Evolutionary conservation across 23 tunicate genomes (phyloP).

Genomic region (Trididemnum miniatum): DNA sequence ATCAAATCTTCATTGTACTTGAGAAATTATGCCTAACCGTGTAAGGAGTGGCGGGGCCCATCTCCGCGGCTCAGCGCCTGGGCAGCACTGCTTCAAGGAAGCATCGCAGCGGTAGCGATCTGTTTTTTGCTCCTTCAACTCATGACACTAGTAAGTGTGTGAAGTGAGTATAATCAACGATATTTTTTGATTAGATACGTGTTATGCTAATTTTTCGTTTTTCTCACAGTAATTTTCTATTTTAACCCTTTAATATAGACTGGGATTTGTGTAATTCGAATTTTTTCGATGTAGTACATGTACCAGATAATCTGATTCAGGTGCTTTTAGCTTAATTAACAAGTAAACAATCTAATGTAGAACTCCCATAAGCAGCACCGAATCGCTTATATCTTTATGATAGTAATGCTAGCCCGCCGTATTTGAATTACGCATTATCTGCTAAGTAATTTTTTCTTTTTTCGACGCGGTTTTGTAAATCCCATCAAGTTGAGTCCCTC

Average conservation of each 20-base stretch:
- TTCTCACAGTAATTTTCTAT: no score
- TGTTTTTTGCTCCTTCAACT: no score
- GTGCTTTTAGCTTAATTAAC: slow-evolving; percentile 21
- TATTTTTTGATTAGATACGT: no score
- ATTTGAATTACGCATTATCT: neutral
- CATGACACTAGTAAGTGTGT: no score
- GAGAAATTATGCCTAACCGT: no score
- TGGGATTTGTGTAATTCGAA: slow-evolving; percentile 3
- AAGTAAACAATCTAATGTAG: neutral
- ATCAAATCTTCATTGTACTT: no score
- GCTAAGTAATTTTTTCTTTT: slow-evolving; percentile 1
- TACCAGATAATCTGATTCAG: slow-evolving; percentile 8
- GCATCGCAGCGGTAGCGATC: no score
- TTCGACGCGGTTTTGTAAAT: neutral
- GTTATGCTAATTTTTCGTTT: no score
- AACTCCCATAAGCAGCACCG: neutral
- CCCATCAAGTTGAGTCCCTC: neutral
- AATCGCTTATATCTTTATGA: neutral
- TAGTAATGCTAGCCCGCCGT: neutral
- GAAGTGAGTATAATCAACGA: no score
- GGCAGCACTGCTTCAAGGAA: no score
- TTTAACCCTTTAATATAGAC: neutral
- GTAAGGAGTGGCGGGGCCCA: no score
- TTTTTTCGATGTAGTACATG: slow-evolving; percentile 16
- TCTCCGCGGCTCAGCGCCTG: no score